Percentiles rank a stretch among this genome's conserved stretches.
Evolutionary conservation across 2,113 vertebrate genomes (phyloP).

Genomic region (Felis chaus): DNA sequence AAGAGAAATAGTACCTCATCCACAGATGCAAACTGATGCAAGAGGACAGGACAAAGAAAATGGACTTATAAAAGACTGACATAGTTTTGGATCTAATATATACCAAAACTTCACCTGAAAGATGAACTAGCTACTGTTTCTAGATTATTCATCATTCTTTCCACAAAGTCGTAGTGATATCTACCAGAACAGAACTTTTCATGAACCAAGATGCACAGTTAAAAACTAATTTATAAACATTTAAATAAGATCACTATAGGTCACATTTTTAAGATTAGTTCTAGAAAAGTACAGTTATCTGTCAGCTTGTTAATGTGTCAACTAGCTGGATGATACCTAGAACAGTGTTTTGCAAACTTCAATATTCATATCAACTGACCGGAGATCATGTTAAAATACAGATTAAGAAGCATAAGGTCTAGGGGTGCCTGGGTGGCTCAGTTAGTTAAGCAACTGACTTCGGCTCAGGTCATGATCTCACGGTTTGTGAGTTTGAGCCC

Average conservation of each 20-base stretch:
- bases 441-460: too few relatives aligned
- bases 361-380: neutral
- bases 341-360: neutral
- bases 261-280: neutral
- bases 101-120: neutral
- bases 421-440: too few relatives aligned
- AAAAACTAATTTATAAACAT: slow-evolving; percentile 4
- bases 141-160: neutral
- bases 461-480: too few relatives aligned
- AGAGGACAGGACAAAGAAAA: neutral
- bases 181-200: neutral
- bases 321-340: neutral
- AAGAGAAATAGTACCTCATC: neutral
- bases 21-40: neutral
- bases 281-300: neutral
- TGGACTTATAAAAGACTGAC: neutral
- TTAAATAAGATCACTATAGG: neutral
- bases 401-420: neutral
- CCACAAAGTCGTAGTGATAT: neutral
- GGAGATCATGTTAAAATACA: neutral
- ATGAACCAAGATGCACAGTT: neutral
- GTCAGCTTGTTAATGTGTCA: neutral
- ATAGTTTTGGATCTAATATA: neutral
- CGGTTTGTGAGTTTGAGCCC: too few relatives aligned
- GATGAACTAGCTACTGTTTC: neutral